phyloP scores from a whole-genome alignment of 2,113 vertebrate species.

The Ceyx margarethae region DNA sequence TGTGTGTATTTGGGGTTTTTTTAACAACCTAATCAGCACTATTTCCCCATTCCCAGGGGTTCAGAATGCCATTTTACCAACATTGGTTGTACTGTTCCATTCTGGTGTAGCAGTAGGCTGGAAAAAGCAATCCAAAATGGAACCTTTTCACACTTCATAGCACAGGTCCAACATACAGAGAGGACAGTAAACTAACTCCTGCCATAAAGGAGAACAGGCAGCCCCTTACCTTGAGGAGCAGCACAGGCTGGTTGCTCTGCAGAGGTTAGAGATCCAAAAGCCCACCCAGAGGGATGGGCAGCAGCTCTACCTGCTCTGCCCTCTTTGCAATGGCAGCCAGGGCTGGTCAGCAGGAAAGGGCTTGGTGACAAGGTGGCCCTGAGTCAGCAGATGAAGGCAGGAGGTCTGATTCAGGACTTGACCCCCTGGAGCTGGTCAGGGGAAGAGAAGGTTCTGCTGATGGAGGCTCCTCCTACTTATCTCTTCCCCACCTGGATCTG shows the following conservation, averaged over 20 bases:
- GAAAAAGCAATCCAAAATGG: not conserved
- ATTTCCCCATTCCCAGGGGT: not conserved
- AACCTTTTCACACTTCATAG: not conserved
- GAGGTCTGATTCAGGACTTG: too few species aligned
- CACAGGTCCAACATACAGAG: not conserved
- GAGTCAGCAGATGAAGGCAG: not conserved
- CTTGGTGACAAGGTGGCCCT: fast-evolving
- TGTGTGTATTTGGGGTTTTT: fast-evolving
- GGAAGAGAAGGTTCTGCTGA: not conserved
- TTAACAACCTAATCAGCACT: not conserved
- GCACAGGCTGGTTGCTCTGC: fast-evolving
- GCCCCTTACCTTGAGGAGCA: not conserved
- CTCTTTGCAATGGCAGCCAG: not conserved
- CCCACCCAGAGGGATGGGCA: fast-evolving
- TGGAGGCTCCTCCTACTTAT: fast-evolving
- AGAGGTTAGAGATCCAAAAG: not conserved
- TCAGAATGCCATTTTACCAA: not conserved
- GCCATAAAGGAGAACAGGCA: not conserved
- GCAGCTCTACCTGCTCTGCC: not conserved
- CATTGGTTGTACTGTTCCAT: not conserved
- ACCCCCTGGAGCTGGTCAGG: fast-evolving
- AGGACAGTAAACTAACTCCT: not conserved
- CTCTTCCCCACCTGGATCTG: not conserved
- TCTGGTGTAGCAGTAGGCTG: not conserved
- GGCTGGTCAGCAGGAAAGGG: not conserved